A percentile compares a stretch with the other conserved stretches of the same genome.
Evolutionary conservation across 2,113 vertebrate genomes (phyloP).

Genomic region (Hippocampus mohnikei): DNA sequence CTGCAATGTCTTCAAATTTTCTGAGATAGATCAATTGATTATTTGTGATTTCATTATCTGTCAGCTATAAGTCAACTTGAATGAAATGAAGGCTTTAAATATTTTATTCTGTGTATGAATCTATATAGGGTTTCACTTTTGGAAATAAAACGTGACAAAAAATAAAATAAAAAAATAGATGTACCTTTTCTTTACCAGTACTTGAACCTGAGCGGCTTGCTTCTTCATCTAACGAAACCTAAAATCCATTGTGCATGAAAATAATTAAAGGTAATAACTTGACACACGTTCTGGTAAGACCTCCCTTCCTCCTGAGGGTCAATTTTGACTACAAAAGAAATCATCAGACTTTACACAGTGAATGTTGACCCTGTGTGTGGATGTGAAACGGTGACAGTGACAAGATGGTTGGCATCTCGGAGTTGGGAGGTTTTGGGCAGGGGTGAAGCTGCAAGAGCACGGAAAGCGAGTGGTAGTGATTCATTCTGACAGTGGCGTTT

Average conservation of each 20-base stretch:
- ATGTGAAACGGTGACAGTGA: slow-evolving; percentile 20
- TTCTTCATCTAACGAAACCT: too few species aligned
- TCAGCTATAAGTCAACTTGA: too few species aligned
- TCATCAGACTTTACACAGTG: background rate
- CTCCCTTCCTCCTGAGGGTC: slow-evolving; percentile 7
- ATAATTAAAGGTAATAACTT: background rate
- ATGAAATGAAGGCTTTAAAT: too few species aligned
- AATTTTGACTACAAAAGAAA: slow-evolving; percentile 23
- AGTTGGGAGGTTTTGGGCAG: slow-evolving; percentile 27
- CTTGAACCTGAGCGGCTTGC: too few species aligned
- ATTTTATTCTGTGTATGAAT: too few species aligned
- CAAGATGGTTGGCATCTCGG: slow-evolving; percentile 25
- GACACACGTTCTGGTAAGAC: background rate
- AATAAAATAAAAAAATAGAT: too few species aligned
- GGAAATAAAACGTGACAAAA: too few species aligned
- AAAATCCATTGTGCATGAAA: background rate
- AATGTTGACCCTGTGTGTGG: slow-evolving; percentile 19
- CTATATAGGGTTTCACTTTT: too few species aligned
- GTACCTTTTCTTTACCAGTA: too few species aligned
- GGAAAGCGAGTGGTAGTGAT: slow-evolving; percentile 64
- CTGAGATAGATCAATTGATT: too few species aligned
- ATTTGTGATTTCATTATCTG: too few species aligned
- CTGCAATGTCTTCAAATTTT: too few species aligned
- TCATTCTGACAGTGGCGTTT: slow-evolving; percentile 72
- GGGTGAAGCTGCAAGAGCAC: slow-evolving; percentile 28